These are phyloP conservation scores for Hydrolagus affinis DNA, from an alignment of 2,113 vertebrate genomes.

Conservation along the genomic window DNA sequence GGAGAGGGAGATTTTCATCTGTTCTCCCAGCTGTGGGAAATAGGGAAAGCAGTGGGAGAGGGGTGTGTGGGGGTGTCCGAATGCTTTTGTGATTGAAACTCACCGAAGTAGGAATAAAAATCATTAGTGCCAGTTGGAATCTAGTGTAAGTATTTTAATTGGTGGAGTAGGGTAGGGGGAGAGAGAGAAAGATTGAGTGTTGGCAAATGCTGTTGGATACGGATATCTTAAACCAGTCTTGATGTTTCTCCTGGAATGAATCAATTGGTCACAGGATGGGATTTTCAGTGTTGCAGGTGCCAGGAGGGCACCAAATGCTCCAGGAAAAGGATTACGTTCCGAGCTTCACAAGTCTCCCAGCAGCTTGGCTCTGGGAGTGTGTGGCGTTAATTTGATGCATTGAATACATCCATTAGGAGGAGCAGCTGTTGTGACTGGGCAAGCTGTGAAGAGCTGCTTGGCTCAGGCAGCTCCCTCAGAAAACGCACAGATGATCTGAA, in stretches of 20 bases:
- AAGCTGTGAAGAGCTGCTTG: not conserved
- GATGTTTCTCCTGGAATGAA: not conserved
- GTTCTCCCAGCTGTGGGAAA: no score
- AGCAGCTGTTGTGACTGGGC: not conserved
- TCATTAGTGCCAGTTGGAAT: not conserved
- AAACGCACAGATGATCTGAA: not conserved
- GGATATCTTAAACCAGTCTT: not conserved
- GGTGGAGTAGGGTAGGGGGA: no score
- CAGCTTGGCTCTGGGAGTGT: not conserved
- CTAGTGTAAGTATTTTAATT: not conserved
- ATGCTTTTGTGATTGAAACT: no score
- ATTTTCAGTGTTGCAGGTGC: not conserved
- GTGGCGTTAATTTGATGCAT: not conserved
- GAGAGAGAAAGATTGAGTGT: not conserved
- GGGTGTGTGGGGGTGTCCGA: no score
- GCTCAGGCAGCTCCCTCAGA: not conserved
- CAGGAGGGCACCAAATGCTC: not conserved
- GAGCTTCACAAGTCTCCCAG: no score
- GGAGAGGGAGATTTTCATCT: no score
- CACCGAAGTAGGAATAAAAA: not conserved
- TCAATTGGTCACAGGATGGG: not conserved
- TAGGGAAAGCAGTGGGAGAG: no score
- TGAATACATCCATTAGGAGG: constrained; percentile 15
- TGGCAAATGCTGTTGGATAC: not conserved
- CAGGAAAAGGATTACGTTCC: not conserved